These are phyloP conservation scores for Perognathus longimembris DNA, from an alignment of 2,113 vertebrate species.

Conservation along the genomic window DNA sequence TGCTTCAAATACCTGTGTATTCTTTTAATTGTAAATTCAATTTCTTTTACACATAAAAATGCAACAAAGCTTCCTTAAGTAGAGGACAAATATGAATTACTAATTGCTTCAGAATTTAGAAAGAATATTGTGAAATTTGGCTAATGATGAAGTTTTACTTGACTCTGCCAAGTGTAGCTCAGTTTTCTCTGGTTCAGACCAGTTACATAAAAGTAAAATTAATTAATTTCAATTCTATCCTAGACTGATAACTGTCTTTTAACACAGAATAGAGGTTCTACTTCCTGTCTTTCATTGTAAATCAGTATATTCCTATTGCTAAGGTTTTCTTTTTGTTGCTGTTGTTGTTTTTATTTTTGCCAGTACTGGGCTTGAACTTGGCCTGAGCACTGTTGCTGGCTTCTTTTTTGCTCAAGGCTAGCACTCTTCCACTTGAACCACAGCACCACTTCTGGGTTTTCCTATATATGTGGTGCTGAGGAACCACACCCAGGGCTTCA, in stretches of 20 bases:
- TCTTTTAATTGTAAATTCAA: not conserved
- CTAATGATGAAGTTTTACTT: not conserved
- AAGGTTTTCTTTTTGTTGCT: not conserved
- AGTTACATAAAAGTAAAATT: not conserved
- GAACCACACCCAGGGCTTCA: too few relatives aligned
- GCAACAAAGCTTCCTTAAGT: not conserved
- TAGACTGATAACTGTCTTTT: not conserved
- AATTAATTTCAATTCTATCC: not conserved
- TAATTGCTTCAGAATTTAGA: not conserved
- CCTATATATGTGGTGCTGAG: too few relatives aligned
- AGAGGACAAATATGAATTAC: conserved; percentile 15
- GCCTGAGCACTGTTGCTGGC: too few relatives aligned
- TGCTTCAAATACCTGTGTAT: not conserved
- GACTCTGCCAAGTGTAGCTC: not conserved
- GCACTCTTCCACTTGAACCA: too few relatives aligned
- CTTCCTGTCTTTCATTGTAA: not conserved
- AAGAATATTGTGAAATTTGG: not conserved
- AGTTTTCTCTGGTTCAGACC: not conserved
- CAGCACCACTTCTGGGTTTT: too few relatives aligned
- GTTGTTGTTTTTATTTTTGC: too few relatives aligned
- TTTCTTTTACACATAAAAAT: conserved; percentile 12
- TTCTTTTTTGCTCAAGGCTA: too few relatives aligned
- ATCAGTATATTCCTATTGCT: not conserved
- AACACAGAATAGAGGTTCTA: not conserved
- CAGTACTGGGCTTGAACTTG: too few relatives aligned